Conservation (phyloP, 2,797 vertebrate species). For the Phoebastria nigripes region DNA sequence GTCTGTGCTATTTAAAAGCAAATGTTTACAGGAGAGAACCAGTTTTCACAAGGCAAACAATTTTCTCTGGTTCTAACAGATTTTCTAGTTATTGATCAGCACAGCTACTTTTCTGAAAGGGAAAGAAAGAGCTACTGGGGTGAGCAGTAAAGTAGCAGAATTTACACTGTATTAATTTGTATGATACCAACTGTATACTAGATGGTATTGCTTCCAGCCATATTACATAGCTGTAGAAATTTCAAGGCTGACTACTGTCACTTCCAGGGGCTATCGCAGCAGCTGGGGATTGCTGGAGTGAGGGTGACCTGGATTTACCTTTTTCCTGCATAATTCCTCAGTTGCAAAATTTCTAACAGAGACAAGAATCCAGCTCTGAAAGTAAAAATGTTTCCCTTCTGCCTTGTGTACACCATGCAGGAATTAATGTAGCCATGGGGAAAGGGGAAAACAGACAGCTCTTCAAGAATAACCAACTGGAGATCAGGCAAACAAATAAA, state of each 20-base stretch:
- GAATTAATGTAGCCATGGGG: neutral
- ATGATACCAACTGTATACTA: neutral
- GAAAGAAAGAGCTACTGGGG: neutral
- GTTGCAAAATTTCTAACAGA: neutral
- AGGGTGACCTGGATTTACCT: conserved; percentile 22
- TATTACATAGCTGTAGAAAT: neutral
- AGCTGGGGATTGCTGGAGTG: neutral
- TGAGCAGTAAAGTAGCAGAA: neutral
- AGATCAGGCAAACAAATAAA: neutral
- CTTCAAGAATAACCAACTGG: neutral
- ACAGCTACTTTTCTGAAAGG: conserved; percentile 19
- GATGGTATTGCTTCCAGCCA: neutral
- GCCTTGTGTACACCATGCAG: neutral
- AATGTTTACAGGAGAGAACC: conserved; percentile 48
- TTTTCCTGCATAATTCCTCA: neutral
- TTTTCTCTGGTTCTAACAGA: conserved; percentile 47
- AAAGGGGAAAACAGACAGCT: conserved; percentile 22
- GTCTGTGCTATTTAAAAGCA: conserved; percentile 1
- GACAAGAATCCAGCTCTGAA: neutral
- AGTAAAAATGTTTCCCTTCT: neutral
- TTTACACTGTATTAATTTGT: conserved; percentile 12
- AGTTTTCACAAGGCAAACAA: conserved; percentile 50
- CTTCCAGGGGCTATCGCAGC: neutral
- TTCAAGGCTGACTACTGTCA: conserved; percentile 5
- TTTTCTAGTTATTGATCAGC: conserved; percentile 56